A percentile compares a stretch with the other conserved stretches of the same genome.
Conservation (phyloP, 2,888 invertebrate genomes). For the Dioctria rufipes region DNA sequence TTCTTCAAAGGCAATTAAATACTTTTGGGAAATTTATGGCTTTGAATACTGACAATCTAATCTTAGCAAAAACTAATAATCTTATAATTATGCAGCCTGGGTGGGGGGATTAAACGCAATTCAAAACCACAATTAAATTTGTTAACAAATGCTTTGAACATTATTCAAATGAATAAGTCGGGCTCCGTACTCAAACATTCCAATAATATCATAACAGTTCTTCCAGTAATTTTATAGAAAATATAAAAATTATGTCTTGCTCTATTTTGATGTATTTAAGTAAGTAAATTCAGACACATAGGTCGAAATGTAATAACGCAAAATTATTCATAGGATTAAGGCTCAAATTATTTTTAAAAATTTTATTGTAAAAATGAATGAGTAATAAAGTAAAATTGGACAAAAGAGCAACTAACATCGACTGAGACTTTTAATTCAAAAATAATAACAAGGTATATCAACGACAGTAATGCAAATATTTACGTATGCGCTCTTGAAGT, state of each 20-base stretch:
- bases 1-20: background rate
- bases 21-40: background rate
- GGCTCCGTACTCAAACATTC: slow-evolving; percentile 45
- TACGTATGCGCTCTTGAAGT: no score
- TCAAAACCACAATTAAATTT: slow-evolving; percentile 18
- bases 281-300: background rate
- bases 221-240: background rate
- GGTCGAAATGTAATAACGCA: slow-evolving; percentile 1
- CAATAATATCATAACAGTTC: background rate
- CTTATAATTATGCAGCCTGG: slow-evolving; percentile 8
- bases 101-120: slow-evolving; percentile 45
- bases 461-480: no score
- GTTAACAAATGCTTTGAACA: slow-evolving; percentile 24
- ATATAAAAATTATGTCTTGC: background rate
- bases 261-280: background rate
- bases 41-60: background rate
- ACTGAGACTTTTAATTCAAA: background rate
- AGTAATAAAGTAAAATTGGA: slow-evolving; percentile 37
- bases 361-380: slow-evolving; percentile 41
- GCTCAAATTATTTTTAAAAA: slow-evolving; percentile 34
- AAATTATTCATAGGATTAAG: slow-evolving; percentile 43
- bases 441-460: no score
- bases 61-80: slow-evolving; percentile 11
- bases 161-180: background rate
- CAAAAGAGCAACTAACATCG: slow-evolving; percentile 28